These are phyloP conservation scores for Coelinius sp. DNA, from an alignment of 2,888 invertebrate genomes.

Conservation along the genomic window DNA sequence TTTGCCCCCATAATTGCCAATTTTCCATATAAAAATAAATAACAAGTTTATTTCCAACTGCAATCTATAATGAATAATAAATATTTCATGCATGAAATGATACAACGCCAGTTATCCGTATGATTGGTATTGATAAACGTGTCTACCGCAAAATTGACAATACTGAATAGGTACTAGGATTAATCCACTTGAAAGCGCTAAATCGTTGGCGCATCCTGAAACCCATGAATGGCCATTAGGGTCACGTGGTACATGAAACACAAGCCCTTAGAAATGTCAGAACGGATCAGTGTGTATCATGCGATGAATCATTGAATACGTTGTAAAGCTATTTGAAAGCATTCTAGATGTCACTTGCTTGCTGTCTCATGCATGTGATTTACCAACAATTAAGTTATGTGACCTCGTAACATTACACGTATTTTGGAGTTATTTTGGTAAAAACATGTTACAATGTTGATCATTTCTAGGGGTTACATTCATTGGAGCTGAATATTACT, in stretches of 20 bases:
- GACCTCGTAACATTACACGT: neutral
- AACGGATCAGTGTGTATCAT: conserved; percentile 11
- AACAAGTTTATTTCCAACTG: neutral
- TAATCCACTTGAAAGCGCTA: conserved; percentile 19
- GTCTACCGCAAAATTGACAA: conserved; percentile 26
- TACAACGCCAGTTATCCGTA: neutral
- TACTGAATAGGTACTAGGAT: conserved; percentile 1
- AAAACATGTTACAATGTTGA: neutral
- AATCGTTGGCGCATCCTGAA: conserved; percentile 23
- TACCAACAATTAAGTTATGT: conserved; percentile 4
- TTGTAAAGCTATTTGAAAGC: conserved; percentile 18
- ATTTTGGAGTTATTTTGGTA: neutral
- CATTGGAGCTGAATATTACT: no score
- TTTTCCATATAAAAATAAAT: neutral
- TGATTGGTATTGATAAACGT: conserved; percentile 24
- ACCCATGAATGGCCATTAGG: conserved; percentile 14
- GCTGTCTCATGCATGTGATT: conserved; percentile 1
- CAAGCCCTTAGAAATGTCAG: conserved; percentile 22
- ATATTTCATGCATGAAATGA: conserved; percentile 13
- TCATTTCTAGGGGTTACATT: no score
- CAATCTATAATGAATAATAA: neutral
- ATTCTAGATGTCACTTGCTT: neutral
- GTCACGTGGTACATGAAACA: neutral
- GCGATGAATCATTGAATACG: conserved; percentile 7
- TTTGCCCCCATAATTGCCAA: neutral